A percentile compares a stretch with the other conserved stretches of the same genome.
phyloP scores from a whole-genome alignment of 2,797 vertebrate species.

The Merluccius polli region DNA sequence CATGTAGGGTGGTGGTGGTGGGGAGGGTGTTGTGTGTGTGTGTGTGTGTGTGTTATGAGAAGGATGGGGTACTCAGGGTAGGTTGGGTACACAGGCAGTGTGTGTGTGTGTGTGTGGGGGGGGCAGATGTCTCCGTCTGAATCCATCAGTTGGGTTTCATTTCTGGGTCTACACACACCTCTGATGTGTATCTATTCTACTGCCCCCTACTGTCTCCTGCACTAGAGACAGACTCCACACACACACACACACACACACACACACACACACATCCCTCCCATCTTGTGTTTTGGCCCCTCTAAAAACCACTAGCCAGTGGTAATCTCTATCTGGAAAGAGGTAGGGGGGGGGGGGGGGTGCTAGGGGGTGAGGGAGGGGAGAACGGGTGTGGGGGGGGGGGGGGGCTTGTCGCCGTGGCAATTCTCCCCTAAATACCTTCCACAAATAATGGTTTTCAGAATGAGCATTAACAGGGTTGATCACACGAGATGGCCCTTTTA shows the following conservation, averaged over 20 bases:
- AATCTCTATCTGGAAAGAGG: slow-evolving; percentile 66
- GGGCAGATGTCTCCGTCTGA: not conserved
- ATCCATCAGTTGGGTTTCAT: slow-evolving; percentile 40
- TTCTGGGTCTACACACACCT: slow-evolving; percentile 29
- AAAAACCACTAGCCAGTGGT: slow-evolving; percentile 70
- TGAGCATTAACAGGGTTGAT: slow-evolving; percentile 99
- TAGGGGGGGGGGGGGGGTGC: slow-evolving; percentile 14
- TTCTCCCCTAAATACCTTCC: slow-evolving; percentile 94
- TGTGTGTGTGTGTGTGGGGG: not conserved
- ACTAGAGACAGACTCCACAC: not conserved
- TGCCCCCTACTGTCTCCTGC: slow-evolving; percentile 19
- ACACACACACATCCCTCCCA: slow-evolving; percentile 6
- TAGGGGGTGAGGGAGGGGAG: slow-evolving; percentile 21
- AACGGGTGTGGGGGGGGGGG: slow-evolving; percentile 22
- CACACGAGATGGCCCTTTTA: slow-evolving; percentile 99
- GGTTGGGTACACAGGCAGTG: not conserved
- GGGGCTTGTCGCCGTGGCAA: slow-evolving; percentile 81
- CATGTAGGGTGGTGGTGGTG: slow-evolving; percentile 28
- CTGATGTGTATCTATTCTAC: slow-evolving; percentile 42
- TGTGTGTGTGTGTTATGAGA: slow-evolving; percentile 22
- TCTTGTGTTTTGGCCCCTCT: slow-evolving; percentile 38
- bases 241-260: no score
- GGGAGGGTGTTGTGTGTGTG: slow-evolving; percentile 24
- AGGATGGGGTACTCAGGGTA: not conserved
- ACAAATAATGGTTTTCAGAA: slow-evolving; percentile 99